Evolutionary conservation across 2,113 vertebrate species (phyloP), one percentile per base, ranked within the genome.

Genomic region (Hippoglossus stenolepis): DNA sequence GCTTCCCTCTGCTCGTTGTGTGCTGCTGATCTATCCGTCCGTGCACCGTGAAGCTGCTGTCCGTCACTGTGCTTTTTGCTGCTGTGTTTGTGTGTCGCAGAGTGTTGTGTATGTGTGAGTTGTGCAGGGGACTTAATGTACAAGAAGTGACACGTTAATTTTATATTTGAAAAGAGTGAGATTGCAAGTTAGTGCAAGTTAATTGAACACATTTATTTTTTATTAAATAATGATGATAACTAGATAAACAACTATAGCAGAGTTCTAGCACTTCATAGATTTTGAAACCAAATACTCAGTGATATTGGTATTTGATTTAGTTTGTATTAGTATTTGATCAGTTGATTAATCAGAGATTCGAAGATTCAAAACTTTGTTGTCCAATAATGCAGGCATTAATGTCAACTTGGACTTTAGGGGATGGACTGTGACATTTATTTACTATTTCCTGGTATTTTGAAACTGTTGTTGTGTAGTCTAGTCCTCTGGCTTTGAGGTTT

Each of bases 1-100:
- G 85, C 86, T 88, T 86, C 77, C 79, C 83, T 85, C 75, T 65
- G 75, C 82, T 84, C 69, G 73, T 24, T 85, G 69, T 79, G 81
- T 62, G 84, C 75, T 51, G 79, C 76, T 68, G 81, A 75, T 85
- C 66, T 56, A 68, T 80, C 63, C 72, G 57, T 66, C 68, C 82
- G 70, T 80, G 66, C 49, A 1, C 71, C 63, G 75, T 61, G 35
- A 84, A 60, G 86, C 84, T 80, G 77, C 75, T 51, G 86, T 58
- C 78, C 38, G 65, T 87, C 66, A 20, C 74, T 70, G 59, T 84
- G 60, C 70, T 77, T 14, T 72, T 47, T 60, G 73, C 63, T 75
- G 17, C 40, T 26, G 59, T 83, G 82, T 70, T 63, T 86, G 63
- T 82, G 75, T 81, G 47, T 54, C 31, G 7, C 31, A 5, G 31